Evolutionary conservation across 1,140 invertebrate species (phyloP).

Genomic region (Drosophila sucinea): DNA sequence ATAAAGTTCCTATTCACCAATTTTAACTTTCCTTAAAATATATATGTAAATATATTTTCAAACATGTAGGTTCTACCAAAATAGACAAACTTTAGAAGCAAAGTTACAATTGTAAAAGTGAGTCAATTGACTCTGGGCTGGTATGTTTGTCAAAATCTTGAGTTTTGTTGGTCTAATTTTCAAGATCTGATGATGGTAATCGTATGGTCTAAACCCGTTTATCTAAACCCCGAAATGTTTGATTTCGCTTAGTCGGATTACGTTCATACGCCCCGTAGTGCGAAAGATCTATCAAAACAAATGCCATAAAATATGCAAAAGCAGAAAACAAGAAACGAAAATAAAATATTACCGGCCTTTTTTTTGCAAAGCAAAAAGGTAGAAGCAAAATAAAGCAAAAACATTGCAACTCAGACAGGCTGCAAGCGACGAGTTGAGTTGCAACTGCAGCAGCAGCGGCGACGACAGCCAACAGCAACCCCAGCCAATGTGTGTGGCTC

Average conservation of each 20-base stretch:
- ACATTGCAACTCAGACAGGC: slow-evolving; percentile 51
- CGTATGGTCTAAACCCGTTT: background rate
- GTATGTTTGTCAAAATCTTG: too few species aligned
- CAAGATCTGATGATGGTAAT: background rate
- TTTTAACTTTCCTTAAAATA: too few species aligned
- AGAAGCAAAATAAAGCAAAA: slow-evolving; percentile 21
- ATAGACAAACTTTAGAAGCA: too few species aligned
- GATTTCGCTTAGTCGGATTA: background rate
- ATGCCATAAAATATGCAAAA: slow-evolving; percentile 39
- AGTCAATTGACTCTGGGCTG: too few species aligned
- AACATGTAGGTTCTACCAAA: too few species aligned
- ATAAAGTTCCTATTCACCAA: too few species aligned
- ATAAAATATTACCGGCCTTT: slow-evolving; percentile 22
- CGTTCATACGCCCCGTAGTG: slow-evolving; percentile 40
- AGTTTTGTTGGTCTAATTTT: too few species aligned
- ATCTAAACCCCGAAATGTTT: background rate
- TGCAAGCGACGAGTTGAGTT: slow-evolving; percentile 16
- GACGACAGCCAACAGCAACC: slow-evolving; percentile 50
- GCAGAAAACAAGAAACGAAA: slow-evolving; percentile 11
- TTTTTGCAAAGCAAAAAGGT: slow-evolving; percentile 15
- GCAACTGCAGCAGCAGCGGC: slow-evolving; percentile 27
- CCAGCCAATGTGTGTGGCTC: slow-evolving; percentile 72
- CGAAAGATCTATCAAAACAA: slow-evolving; percentile 67
- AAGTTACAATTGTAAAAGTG: too few species aligned
- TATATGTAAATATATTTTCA: too few species aligned